Evolutionary conservation across 2,888 invertebrate species (phyloP).

Genomic region (Protula sp.): DNA sequence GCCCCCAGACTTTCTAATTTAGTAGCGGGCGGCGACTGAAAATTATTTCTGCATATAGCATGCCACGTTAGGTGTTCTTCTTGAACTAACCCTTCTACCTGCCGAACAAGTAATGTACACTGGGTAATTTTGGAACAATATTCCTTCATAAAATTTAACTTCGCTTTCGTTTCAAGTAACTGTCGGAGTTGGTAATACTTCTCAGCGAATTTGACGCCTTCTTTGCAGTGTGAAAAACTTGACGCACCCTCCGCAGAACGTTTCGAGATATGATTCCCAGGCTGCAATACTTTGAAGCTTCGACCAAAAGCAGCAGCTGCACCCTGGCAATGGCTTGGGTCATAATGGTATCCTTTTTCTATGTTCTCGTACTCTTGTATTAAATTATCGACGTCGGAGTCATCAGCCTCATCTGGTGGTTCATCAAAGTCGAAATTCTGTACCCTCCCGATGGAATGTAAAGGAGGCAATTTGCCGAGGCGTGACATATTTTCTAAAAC

Average conservation of each 20-base stretch:
- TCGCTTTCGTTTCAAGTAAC: constrained; percentile 37
- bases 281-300: constrained; percentile 32
- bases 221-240: constrained; percentile 44
- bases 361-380: constrained; percentile 6
- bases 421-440: constrained; percentile 35
- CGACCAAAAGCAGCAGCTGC: constrained; percentile 32
- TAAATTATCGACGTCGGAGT: constrained; percentile 5
- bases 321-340: constrained; percentile 34
- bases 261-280: constrained; percentile 42
- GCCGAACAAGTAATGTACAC: constrained; percentile 35
- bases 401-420: constrained; percentile 24
- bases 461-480: constrained; percentile 30
- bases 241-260: constrained; percentile 12
- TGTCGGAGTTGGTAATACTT: constrained; percentile 37
- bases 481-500: no score
- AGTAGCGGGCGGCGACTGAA: constrained; percentile 23
- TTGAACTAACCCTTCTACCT: constrained; percentile 35
- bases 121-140: constrained; percentile 36
- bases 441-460: constrained; percentile 35
- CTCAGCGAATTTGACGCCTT: constrained; percentile 33
- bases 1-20: constrained; percentile 45
- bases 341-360: constrained; percentile 21
- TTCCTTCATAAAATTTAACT: constrained; percentile 41
- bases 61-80: constrained; percentile 42
- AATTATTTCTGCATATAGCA: constrained; percentile 36